Conservation (phyloP, 2,797 vertebrate genomes). For the Gastrophryne carolinensis region DNA sequence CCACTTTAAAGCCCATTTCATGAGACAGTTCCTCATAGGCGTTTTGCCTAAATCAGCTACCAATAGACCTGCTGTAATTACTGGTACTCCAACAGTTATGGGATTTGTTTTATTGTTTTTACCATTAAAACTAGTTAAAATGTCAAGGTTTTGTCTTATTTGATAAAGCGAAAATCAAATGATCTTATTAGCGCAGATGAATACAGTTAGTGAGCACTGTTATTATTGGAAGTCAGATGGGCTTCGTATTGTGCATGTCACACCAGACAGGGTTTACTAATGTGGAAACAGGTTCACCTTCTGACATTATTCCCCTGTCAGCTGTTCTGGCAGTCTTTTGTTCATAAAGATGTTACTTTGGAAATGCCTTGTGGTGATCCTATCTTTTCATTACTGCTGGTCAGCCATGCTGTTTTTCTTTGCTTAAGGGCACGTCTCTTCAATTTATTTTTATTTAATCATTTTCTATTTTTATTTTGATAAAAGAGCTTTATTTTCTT, state of each 20-base stretch:
- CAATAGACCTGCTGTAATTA: too few species aligned
- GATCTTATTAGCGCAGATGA: constrained; percentile 18
- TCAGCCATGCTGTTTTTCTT: constrained; percentile 49
- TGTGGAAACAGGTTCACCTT: constrained; percentile 40
- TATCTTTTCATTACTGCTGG: constrained; percentile 51
- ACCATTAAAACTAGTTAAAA: too few species aligned
- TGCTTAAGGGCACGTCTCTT: constrained; percentile 48
- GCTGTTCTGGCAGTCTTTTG: constrained; percentile 45
- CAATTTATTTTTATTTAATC: constrained; percentile 54
- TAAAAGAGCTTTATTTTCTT: constrained; percentile 53
- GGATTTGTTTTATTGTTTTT: too few species aligned
- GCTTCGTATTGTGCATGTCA: constrained; percentile 35
- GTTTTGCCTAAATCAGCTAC: too few species aligned
- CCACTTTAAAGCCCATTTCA: too few species aligned
- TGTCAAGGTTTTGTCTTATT: constrained; percentile 24
- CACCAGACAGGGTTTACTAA: constrained; percentile 40
- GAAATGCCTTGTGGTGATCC: constrained; percentile 49
- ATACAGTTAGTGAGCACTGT: neutral
- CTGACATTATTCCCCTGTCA: constrained; percentile 49
- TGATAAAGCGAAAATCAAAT: constrained; percentile 28
- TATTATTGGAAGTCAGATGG: neutral
- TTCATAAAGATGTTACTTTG: constrained; percentile 50
- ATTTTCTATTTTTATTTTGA: constrained; percentile 54
- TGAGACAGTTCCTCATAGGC: too few species aligned
- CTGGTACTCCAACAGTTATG: too few species aligned